phyloP scores from a whole-genome alignment of 2,888 invertebrate species.

The Drosophila subquinaria region DNA sequence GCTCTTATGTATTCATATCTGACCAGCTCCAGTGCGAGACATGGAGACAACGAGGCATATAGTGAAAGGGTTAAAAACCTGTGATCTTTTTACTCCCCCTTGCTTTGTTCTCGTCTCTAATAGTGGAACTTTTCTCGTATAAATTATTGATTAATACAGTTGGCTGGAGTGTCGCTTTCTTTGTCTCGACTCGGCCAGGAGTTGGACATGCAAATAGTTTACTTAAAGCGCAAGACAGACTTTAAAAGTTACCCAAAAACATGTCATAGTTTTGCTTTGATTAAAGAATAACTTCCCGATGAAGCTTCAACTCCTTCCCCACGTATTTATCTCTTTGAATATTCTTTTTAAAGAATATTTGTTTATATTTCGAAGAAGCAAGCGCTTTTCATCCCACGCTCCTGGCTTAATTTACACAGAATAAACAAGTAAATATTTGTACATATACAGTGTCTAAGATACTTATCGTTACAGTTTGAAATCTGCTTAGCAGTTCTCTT shows the following conservation, averaged over 20 bases:
- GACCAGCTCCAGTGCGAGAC: conserved; percentile 18
- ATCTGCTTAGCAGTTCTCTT: conserved; percentile 31
- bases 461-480: conserved; percentile 33
- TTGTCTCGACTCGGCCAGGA: conserved; percentile 22
- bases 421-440: conserved; percentile 33
- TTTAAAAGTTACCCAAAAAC: conserved; percentile 23
- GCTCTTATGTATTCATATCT: conserved; percentile 59
- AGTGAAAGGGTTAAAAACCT: conserved; percentile 80
- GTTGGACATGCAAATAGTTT: conserved; percentile 28
- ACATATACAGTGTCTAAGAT: conserved; percentile 27
- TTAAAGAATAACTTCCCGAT: background rate
- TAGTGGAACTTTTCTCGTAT: conserved; percentile 62
- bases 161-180: conserved; percentile 45
- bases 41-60: conserved; percentile 42
- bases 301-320: background rate
- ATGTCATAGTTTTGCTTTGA: background rate
- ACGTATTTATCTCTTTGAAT: background rate
- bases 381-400: conserved; percentile 12
- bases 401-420: conserved; percentile 10
- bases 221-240: conserved; percentile 32
- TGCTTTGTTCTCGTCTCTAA: conserved; percentile 10
- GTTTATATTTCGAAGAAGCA: background rate
- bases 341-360: background rate
- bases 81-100: conserved; percentile 56
- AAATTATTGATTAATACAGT: conserved; percentile 74